Evolutionary conservation across 1,140 invertebrate species (phyloP).

Genomic region (Drosophila pachea): DNA sequence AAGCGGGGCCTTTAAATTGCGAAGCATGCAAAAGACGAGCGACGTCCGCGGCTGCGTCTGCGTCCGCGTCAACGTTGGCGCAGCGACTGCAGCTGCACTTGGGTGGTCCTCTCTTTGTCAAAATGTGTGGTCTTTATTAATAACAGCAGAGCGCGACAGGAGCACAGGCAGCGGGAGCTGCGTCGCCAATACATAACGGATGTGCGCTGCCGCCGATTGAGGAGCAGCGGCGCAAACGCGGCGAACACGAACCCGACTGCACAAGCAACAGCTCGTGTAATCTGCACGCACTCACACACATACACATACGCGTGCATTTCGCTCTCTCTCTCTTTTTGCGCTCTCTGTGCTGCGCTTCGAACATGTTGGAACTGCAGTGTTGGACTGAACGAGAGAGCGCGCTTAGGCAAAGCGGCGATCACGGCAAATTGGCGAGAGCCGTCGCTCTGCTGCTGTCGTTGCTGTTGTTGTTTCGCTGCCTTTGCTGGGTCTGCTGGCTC

Average conservation of each 20-base stretch:
- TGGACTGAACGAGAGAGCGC: conserved; percentile 16
- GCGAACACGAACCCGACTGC: neutral
- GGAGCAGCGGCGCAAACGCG: conserved; percentile 6
- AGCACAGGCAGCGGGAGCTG: conserved; percentile 11
- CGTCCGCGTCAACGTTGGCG: conserved; percentile 27
- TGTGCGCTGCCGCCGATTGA: conserved; percentile 38
- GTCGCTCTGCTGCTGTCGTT: conserved; percentile 18
- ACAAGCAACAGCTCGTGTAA: conserved; percentile 28
- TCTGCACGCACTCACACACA: conserved; percentile 26
- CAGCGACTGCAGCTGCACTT: conserved; percentile 64
- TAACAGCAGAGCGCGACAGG: conserved; percentile 59
- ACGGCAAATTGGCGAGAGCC: conserved; percentile 24
- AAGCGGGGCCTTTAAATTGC: conserved; percentile 72
- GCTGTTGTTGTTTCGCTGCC: conserved; percentile 10
- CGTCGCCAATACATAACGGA: conserved; percentile 75
- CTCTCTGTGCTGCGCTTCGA: conserved; percentile 43
- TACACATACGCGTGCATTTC: neutral
- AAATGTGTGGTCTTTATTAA: conserved; percentile 79
- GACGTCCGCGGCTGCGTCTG: conserved; percentile 32
- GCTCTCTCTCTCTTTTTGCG: conserved; percentile 16
- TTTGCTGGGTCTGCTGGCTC: neutral
- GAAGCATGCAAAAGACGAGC: conserved; percentile 56
- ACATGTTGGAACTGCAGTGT: conserved; percentile 44
- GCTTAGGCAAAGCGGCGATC: conserved; percentile 32
- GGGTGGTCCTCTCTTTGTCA: conserved; percentile 78